These are phyloP conservation scores for Coregonus sp. DNA, from an alignment of 2,797 vertebrate species.

Conservation along the genomic window DNA sequence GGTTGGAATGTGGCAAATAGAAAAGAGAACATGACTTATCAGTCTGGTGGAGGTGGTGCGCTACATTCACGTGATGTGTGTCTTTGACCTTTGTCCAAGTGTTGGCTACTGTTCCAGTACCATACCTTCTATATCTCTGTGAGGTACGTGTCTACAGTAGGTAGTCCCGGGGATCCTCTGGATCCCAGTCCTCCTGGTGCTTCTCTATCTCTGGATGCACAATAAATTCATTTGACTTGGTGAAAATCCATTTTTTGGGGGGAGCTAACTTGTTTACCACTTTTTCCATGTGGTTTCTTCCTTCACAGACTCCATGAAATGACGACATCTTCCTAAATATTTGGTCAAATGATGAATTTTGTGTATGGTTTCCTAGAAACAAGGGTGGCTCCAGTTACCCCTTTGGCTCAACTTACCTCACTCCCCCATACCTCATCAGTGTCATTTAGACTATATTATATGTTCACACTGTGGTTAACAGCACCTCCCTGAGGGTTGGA, in stretches of 20 bases:
- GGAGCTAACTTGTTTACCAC: conserved; percentile 44
- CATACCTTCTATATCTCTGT: conserved; percentile 78
- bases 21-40: neutral
- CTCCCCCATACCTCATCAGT: too few relatives aligned
- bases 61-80: neutral
- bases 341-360: too few relatives aligned
- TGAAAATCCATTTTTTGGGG: too few relatives aligned
- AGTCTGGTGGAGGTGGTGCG: too few relatives aligned
- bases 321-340: too few relatives aligned
- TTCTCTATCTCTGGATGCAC: conserved; percentile 65
- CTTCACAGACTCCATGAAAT: too few relatives aligned
- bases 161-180: conserved; percentile 77
- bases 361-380: too few relatives aligned
- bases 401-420: too few relatives aligned
- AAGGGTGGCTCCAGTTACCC: too few relatives aligned
- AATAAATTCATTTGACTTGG: neutral
- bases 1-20: neutral
- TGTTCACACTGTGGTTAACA: conserved; percentile 20
- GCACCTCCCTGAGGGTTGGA: conserved; percentile 14
- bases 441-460: too few relatives aligned
- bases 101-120: neutral
- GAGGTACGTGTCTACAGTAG: conserved; percentile 77
- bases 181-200: conserved; percentile 78
- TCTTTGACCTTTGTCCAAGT: neutral
- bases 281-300: conserved; percentile 65